Conservation (phyloP, 1,140 invertebrate genomes). For the Aphaenogaster rudis region DNA sequence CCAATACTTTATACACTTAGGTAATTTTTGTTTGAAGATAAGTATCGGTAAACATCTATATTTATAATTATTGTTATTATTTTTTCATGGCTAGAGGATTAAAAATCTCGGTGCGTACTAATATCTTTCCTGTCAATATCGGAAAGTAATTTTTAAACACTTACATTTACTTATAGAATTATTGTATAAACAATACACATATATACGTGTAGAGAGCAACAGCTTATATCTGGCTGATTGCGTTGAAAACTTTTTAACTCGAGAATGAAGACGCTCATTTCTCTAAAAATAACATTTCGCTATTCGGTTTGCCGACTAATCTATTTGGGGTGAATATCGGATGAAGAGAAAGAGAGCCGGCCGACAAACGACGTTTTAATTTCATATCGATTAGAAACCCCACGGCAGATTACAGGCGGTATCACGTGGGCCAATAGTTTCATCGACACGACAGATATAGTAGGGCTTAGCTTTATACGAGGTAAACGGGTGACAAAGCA, state of each 20-base stretch:
- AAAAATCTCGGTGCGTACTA: not conserved
- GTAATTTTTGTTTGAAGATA: slow-evolving; percentile 4
- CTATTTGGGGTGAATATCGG: slow-evolving; percentile 55
- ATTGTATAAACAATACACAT: not conserved
- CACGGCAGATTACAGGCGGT: slow-evolving; percentile 61
- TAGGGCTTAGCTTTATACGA: slow-evolving; percentile 65
- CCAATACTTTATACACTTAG: not conserved
- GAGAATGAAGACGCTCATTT: not conserved
- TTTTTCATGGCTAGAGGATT: not conserved
- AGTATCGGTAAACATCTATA: not conserved
- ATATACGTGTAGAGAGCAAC: not conserved
- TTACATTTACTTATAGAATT: slow-evolving; percentile 4
- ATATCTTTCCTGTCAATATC: not conserved
- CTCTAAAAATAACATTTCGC: slow-evolving; percentile 34
- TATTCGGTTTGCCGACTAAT: slow-evolving; percentile 34
- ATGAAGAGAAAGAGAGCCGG: slow-evolving; percentile 19
- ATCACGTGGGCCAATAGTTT: slow-evolving; percentile 68
- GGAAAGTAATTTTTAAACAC: not conserved
- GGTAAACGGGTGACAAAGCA: slow-evolving; percentile 67
- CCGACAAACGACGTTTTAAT: slow-evolving; percentile 68
- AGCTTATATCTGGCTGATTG: not conserved
- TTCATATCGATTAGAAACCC: slow-evolving; percentile 70
- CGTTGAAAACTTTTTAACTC: not conserved
- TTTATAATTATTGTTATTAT: slow-evolving; percentile 2
- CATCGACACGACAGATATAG: slow-evolving; percentile 68